Conservation (phyloP, 1,140 invertebrate species). For the Trachymyrmex septentrionalis region DNA sequence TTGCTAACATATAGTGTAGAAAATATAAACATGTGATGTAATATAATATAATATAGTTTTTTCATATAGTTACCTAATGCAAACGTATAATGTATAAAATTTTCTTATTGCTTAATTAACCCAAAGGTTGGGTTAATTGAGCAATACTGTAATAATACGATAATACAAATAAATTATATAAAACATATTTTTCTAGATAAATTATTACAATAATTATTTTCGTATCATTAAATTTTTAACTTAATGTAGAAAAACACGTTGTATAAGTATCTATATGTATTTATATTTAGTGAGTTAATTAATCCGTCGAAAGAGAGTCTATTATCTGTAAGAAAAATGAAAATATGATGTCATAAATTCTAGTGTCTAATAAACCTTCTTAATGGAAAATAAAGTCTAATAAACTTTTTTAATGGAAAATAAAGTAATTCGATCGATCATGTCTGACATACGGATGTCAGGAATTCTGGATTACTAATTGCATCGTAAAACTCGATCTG, state of each 20-base stretch:
- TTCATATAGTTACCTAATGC: not conserved
- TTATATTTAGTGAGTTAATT: conserved; percentile 1
- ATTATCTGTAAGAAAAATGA: not conserved
- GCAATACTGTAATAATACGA: too few species aligned
- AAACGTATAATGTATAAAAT: not conserved
- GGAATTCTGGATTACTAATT: conserved; percentile 37
- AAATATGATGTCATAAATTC: not conserved
- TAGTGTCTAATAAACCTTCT: not conserved
- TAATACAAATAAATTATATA: not conserved
- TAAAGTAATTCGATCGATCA: conserved; percentile 23
- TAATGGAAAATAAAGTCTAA: conserved; percentile 9
- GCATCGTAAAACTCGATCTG: conserved; percentile 33
- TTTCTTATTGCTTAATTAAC: not conserved
- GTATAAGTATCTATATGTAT: not conserved
- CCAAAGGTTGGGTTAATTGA: not conserved
- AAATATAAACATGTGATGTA: not conserved
- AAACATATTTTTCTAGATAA: not conserved
- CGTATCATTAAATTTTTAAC: not conserved
- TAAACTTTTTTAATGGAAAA: not conserved
- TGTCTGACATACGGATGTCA: not conserved
- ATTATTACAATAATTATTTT: conserved; percentile 4
- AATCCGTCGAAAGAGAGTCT: not conserved
- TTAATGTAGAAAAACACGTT: not conserved
- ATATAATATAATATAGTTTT: not conserved
- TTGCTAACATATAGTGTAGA: not conserved